Evolutionary conservation across 2,113 vertebrate genomes (phyloP), one percentile per base, ranked within the genome.

Genomic region (Mesocricetus auratus): DNA sequence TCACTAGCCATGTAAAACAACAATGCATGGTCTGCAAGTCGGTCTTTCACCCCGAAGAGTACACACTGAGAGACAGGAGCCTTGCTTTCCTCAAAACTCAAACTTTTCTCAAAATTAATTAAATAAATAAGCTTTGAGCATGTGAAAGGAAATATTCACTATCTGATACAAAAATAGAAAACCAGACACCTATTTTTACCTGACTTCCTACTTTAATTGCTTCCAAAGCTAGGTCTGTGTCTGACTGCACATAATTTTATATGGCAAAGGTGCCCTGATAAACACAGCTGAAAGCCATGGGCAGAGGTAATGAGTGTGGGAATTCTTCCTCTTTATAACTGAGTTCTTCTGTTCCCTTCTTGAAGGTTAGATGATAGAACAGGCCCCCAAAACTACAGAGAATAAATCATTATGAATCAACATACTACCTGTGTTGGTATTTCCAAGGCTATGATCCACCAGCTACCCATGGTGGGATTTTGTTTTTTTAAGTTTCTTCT

Each of bases 401-500:
- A 98, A 97, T 96, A 95, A 95, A 97, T 97, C 93, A 97, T 93
- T 93, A 97, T 89, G 91, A 97, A 95, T 97, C 96, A 97, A 95
- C 95, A 91, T 94, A 92, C 94, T 96, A 83, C 78, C 93, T 94
- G 64, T 77, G 91, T 88, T 85, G 78, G 50, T 96, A 85, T 93
- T 94, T 97, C 91, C 90, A 86, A 74, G 11, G 0, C 64, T 81
- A 45, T 92, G 69, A 96, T 91, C 86, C 29, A 97, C 89, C 86
- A 95, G 64, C 90, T 94, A 89, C 64, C 89, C 64, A 58, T 42
- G 36, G 66, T 81, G 96, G 83, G 78, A 95, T 82, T 93, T 96
- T 92, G 68, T 68, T 11, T 69, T 69, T 64, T 64, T 50, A 56
- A 73, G 33, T 95, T 97, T 92, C 82, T 90, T 92, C 58, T 62